Evolutionary conservation across 2,888 invertebrate genomes (phyloP), one percentile per base, ranked within the genome.

Genomic region (Acronicta aceris): DNA sequence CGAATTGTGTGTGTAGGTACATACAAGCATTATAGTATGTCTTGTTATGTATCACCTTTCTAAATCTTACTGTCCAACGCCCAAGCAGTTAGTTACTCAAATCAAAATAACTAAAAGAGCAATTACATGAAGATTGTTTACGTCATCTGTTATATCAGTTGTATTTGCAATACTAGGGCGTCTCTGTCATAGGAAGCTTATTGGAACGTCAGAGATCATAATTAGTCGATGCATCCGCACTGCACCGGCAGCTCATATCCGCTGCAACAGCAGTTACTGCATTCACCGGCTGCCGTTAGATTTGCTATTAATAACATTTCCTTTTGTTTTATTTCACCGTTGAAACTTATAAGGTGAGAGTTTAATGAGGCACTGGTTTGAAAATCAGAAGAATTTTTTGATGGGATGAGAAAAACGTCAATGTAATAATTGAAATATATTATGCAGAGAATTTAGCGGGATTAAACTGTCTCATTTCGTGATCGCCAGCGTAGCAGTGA

Each of bases 181-280:
- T 74, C 53, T 74, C 53, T 60, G 60, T 74, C 53, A 50, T 49
- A 13, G 50, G 25, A 45, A 65, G 71, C 57, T 75, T 70, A 75
- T 70, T 70, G 76, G 46, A 75, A 71, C 65, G 57, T 50, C 64
- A 41, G 51, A 71, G 65, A 71, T 64, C 71, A 64, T 70, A 70
- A 70, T 70, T 71, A 64, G 53, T 70, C 30, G 49, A 75, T 69
- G 70, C 76, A 75, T 70, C 70, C 76, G 70, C 27, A 47, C 27
- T 71, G 76, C 57, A 64, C 69, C 54, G 76, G 76, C 16, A 71
- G 57, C 53, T 70, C 71, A 75, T 70, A 70, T 70, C 70, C 70
- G 65, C 38, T 36, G 30, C 13, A 51, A 42, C 74, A 61, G 41
- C 52, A 54, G 57, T 40, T 33, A 38, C 43, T 15, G 53, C 40